A percentile compares a stretch with the other conserved stretches of the same genome.
Conservation (phyloP, 2,888 invertebrate species). For the Cremastinae sp. region DNA sequence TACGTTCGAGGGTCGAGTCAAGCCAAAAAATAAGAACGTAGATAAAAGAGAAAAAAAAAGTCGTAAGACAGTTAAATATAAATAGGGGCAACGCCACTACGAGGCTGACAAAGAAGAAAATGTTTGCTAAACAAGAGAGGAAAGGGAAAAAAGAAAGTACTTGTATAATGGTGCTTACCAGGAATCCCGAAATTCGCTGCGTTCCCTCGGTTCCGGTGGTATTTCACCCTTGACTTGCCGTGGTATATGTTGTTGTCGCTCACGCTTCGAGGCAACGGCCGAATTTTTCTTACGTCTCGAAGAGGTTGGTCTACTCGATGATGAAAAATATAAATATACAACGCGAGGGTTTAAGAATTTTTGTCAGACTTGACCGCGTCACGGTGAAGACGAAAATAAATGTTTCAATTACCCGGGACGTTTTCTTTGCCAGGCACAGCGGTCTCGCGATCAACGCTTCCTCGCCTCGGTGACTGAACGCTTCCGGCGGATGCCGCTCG, state of each 20-base stretch:
- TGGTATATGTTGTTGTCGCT: conserved; percentile 79
- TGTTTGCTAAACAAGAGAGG: neutral
- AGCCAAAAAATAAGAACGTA: conserved; percentile 30
- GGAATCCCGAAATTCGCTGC: conserved; percentile 74
- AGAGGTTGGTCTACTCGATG: conserved; percentile 72
- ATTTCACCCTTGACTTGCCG: conserved; percentile 73
- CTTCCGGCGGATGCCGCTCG: conserved; percentile 77
- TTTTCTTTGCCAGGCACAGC: conserved; percentile 73
- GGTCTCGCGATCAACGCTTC: conserved; percentile 76
- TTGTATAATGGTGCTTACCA: conserved; percentile 67
- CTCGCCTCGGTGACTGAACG: conserved; percentile 77
- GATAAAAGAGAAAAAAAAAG: neutral
- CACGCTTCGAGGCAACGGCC: conserved; percentile 77
- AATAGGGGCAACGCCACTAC: conserved; percentile 13
- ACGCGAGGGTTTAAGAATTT: no score
- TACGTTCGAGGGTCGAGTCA: conserved; percentile 24
- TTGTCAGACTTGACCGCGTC: no score
- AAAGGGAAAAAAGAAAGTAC: neutral
- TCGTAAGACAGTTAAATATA: conserved; percentile 32
- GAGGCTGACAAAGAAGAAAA: conserved; percentile 11
- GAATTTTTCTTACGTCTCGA: conserved; percentile 75
- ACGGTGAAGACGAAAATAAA: no score
- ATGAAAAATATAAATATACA: neutral
- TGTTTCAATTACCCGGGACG: conserved; percentile 71
- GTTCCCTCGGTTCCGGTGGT: conserved; percentile 71